Conservation (phyloP, 2,888 invertebrate species). For the Aporophyla lueneburgensis region DNA sequence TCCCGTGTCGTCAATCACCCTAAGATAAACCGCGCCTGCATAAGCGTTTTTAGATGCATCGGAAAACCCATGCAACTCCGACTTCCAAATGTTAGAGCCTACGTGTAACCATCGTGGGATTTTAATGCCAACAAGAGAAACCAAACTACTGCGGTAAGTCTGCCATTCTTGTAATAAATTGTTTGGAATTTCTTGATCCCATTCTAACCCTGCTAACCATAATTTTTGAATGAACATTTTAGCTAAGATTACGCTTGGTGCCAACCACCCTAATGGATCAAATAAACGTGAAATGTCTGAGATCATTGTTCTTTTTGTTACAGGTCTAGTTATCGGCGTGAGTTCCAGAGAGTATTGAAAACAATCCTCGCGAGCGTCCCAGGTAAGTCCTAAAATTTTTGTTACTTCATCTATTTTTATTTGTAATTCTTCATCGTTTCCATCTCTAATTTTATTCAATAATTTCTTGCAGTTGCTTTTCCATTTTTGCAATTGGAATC, state of each 20-base stretch:
- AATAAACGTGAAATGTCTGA: background rate
- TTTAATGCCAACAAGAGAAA: background rate
- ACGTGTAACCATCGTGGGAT: background rate
- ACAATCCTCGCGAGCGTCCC: no score
- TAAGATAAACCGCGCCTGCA: background rate
- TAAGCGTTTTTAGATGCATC: background rate
- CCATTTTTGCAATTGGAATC: background rate
- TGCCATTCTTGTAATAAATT: background rate
- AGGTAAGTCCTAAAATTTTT: no score
- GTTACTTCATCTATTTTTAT: no score
- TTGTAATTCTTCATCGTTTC: background rate
- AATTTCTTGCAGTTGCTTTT: background rate
- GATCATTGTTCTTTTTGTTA: background rate
- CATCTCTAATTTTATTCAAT: background rate
- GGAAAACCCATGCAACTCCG: background rate
- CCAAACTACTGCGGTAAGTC: background rate
- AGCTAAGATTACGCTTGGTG: background rate
- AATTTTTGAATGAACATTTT: background rate
- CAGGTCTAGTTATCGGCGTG: no score
- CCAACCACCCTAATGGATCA: background rate
- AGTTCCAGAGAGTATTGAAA: no score
- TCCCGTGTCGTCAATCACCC: background rate
- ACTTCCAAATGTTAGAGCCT: background rate
- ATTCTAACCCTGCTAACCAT: no score
- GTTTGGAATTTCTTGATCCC: background rate